Conservation (phyloP, 2,888 invertebrate genomes). For the Troglohyphantes excavatus region DNA sequence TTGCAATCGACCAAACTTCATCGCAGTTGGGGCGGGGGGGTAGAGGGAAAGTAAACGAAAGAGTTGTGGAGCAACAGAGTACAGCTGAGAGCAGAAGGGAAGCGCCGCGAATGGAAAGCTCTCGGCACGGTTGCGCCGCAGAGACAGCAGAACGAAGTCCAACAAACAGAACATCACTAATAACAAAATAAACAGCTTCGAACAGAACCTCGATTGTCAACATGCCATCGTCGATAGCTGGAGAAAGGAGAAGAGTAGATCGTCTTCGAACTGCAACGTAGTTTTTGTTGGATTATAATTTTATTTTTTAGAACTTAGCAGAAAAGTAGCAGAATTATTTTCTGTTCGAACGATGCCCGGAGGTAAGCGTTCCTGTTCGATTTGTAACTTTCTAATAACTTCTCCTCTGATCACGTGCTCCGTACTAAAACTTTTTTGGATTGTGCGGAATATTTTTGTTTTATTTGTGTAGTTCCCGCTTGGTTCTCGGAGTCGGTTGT, state of each 20-base stretch:
- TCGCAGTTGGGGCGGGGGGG: neutral
- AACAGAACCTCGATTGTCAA: neutral
- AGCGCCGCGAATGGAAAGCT: conserved; percentile 14
- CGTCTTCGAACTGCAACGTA: conserved; percentile 26
- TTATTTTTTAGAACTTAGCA: conserved; percentile 30
- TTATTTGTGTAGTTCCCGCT: too few species aligned
- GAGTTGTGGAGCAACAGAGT: conserved; percentile 50
- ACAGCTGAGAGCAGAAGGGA: conserved; percentile 18
- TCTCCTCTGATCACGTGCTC: conserved; percentile 33
- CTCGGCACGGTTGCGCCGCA: conserved; percentile 26
- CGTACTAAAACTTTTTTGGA: neutral
- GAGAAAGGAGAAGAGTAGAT: conserved; percentile 2
- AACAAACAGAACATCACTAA: neutral
- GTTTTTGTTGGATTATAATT: conserved; percentile 36
- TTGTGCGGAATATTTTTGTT: neutral
- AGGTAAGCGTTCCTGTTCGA: conserved; percentile 43
- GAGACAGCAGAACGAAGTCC: conserved; percentile 12
- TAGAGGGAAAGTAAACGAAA: neutral
- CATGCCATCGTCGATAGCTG: conserved; percentile 35
- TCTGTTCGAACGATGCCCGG: conserved; percentile 44
- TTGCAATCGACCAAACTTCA: conserved; percentile 11
- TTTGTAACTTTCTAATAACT: conserved; percentile 52
- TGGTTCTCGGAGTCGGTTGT: too few species aligned
- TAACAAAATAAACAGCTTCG: neutral
- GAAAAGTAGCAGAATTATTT: conserved; percentile 21